Evolutionary conservation across 2,888 invertebrate species (phyloP).

Genomic region (Platypus cylindrus): DNA sequence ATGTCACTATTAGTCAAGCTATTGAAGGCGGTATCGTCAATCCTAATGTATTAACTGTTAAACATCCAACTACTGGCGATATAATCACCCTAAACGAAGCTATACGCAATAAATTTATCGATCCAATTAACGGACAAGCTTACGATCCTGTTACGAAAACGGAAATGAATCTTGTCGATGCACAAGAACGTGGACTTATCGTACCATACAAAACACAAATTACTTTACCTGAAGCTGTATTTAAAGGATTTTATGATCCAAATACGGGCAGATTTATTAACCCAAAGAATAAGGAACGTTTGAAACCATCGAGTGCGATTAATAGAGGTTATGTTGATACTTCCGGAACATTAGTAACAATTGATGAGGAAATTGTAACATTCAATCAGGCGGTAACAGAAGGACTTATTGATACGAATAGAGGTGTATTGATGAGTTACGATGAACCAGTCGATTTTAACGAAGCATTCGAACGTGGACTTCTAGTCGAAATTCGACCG

Average conservation of each 20-base stretch:
- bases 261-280: conserved; percentile 71
- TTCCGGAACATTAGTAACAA: conserved; percentile 72
- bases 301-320: conserved; percentile 73
- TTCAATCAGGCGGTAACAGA: conserved; percentile 72
- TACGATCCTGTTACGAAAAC: conserved; percentile 62
- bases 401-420: conserved; percentile 62
- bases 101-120: conserved; percentile 61
- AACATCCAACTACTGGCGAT: conserved; percentile 67
- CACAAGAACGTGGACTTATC: conserved; percentile 69
- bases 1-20: conserved; percentile 60
- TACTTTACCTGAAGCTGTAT: conserved; percentile 79
- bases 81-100: conserved; percentile 71
- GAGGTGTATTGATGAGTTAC: conserved; percentile 49
- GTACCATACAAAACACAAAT: conserved; percentile 72
- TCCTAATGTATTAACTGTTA: conserved; percentile 61
- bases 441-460: conserved; percentile 55
- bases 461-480: conserved; percentile 74
- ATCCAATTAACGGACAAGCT: conserved; percentile 67
- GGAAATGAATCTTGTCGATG: conserved; percentile 68
- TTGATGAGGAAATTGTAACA: conserved; percentile 67
- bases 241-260: conserved; percentile 81
- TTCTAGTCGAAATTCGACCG: conserved; percentile 67
- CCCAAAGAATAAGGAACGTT: conserved; percentile 63
- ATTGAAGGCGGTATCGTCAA: conserved; percentile 64
- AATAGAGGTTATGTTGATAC: conserved; percentile 74